Evolutionary conservation across 2,888 invertebrate species (phyloP).

Genomic region (Ophraella communa): DNA sequence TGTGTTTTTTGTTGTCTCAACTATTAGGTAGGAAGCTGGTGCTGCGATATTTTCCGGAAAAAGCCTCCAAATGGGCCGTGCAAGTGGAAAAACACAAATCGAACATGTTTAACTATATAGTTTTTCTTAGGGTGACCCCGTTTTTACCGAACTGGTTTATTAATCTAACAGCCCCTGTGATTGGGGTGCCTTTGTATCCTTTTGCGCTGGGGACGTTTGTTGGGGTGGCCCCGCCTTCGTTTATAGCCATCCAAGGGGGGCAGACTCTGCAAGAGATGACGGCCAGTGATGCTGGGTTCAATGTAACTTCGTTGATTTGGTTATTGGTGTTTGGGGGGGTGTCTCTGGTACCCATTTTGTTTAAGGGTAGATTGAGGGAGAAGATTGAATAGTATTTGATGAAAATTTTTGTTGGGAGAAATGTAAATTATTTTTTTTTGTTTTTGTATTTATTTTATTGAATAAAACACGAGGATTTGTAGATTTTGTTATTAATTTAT

Average conservation of each 20-base stretch:
- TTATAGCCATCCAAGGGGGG: slow-evolving; percentile 97
- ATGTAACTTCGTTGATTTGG: slow-evolving; percentile 83
- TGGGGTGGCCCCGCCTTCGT: slow-evolving; percentile 95
- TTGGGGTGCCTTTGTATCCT: slow-evolving; percentile 90
- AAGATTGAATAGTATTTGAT: slow-evolving; percentile 80
- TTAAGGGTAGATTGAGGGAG: slow-evolving; percentile 79
- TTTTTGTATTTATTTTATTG: slow-evolving; percentile 1
- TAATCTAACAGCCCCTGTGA: slow-evolving; percentile 94
- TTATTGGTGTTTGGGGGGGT: slow-evolving; percentile 80
- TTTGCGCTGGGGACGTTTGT: slow-evolving; percentile 97
- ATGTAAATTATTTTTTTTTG: slow-evolving; percentile 12
- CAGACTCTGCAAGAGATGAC: slow-evolving; percentile 93
- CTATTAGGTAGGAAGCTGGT: slow-evolving; percentile 83
- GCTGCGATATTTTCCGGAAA: slow-evolving; percentile 79
- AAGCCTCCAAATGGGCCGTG: slow-evolving; percentile 83
- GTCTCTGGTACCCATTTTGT: slow-evolving; percentile 86
- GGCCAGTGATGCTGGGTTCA: slow-evolving; percentile 85
- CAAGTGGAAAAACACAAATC: slow-evolving; percentile 86
- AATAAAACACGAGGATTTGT: no score
- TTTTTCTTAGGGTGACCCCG: slow-evolving; percentile 96
- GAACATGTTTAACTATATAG: slow-evolving; percentile 92
- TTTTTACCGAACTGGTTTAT: slow-evolving; percentile 99
- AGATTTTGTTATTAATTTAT: no score
- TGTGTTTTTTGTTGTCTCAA: slow-evolving; percentile 93
- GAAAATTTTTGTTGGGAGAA: background rate